Percentiles rank a stretch among this genome's conserved stretches.
phyloP scores from a whole-genome alignment of 2,888 invertebrate species.

The Cephalotes varians region DNA sequence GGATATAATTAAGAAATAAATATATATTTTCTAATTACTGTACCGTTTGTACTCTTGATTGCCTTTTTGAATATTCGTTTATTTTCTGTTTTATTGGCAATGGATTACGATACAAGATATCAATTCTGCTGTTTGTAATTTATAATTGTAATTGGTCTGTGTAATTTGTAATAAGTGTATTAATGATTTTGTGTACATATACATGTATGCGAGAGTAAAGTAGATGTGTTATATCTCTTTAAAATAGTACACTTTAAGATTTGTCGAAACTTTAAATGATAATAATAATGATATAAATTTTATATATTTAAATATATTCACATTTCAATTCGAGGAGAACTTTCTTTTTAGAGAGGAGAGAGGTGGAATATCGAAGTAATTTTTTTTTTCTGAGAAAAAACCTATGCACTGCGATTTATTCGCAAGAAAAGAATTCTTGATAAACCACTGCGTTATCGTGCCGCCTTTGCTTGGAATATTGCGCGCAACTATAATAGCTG shows the following conservation, averaged over 20 bases:
- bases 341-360: no score
- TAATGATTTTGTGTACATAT: neutral
- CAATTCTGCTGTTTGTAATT: neutral
- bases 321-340: no score
- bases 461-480: slow-evolving; percentile 22
- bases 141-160: neutral
- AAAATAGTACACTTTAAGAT: neutral
- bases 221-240: neutral
- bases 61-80: no score
- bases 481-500: slow-evolving; percentile 23
- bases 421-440: slow-evolving; percentile 21
- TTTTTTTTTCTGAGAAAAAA: slow-evolving; percentile 8
- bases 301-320: slow-evolving; percentile 8
- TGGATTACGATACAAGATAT: neutral
- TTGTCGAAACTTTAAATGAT: neutral
- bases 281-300: neutral
- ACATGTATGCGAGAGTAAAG: neutral
- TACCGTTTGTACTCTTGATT: no score
- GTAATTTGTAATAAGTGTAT: neutral
- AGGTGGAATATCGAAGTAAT: neutral
- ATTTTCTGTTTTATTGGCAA: neutral
- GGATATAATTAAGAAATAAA: no score
- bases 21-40: no score
- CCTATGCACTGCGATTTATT: neutral
- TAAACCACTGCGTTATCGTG: slow-evolving; percentile 33